Conservation (phyloP, 2,113 vertebrate species). For the Osmerus mordax region DNA sequence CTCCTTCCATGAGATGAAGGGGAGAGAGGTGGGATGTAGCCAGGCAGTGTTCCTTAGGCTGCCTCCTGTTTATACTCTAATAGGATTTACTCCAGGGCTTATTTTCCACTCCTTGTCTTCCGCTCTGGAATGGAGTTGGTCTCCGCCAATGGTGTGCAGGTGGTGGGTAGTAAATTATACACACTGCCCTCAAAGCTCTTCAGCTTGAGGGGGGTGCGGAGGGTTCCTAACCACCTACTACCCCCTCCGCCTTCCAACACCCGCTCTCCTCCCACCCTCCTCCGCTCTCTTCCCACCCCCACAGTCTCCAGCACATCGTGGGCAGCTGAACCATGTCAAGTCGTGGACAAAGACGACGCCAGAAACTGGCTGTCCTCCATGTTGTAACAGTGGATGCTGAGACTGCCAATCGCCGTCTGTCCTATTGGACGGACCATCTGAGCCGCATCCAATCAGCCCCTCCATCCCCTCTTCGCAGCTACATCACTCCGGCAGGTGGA, state of each 20-base stretch:
- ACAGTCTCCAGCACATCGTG: slow-evolving; percentile 29
- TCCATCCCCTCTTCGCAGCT: slow-evolving; percentile 22
- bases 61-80: slow-evolving; percentile 60
- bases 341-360: slow-evolving; percentile 44
- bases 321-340: slow-evolving; percentile 44
- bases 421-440: slow-evolving; percentile 50
- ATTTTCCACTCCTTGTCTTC: slow-evolving; percentile 56
- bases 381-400: slow-evolving; percentile 36
- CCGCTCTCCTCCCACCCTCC: neutral
- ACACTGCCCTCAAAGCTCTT: slow-evolving; percentile 53
- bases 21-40: slow-evolving; percentile 39
- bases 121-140: slow-evolving; percentile 56
- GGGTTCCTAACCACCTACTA: neutral
- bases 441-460: slow-evolving; percentile 17
- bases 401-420: slow-evolving; percentile 55
- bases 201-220: slow-evolving; percentile 22
- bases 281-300: neutral
- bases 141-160: slow-evolving; percentile 51
- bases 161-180: slow-evolving; percentile 65
- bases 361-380: slow-evolving; percentile 39
- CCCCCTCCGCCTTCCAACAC: neutral
- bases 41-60: slow-evolving; percentile 34
- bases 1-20: slow-evolving; percentile 23
- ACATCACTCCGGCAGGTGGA: slow-evolving; percentile 45
- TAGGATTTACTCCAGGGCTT: slow-evolving; percentile 56